Evolutionary conservation across 2,797 vertebrate species (phyloP).

Genomic region (Melanotaenia parkinsoni): DNA sequence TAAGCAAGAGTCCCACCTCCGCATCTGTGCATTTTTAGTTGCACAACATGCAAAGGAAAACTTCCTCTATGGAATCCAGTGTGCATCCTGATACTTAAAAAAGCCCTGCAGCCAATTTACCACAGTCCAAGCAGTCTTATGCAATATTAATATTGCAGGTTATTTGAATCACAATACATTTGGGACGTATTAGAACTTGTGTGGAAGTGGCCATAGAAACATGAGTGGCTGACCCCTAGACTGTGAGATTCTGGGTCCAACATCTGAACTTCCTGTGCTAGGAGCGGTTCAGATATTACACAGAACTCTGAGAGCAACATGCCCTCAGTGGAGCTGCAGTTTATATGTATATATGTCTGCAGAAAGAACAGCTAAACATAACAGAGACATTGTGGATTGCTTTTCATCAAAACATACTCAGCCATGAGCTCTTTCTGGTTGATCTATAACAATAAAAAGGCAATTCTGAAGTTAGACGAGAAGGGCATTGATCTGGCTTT

Average conservation of each 20-base stretch:
- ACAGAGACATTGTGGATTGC: conserved; percentile 27
- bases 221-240: background rate
- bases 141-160: no score
- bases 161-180: no score
- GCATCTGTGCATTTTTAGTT: no score
- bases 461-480: conserved; percentile 58
- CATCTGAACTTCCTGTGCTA: background rate
- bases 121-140: no score
- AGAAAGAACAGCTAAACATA: conserved; percentile 32
- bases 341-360: background rate
- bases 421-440: conserved; percentile 38
- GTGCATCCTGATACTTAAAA: no score
- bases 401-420: conserved; percentile 49
- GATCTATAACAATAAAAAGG: conserved; percentile 69
- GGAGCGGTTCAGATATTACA: no score
- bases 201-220: background rate
- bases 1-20: no score
- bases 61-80: no score
- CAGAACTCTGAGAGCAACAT: background rate
- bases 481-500: conserved; percentile 59
- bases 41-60: no score
- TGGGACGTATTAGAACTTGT: background rate
- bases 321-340: background rate
- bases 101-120: no score
- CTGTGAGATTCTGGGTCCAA: no score